Base-by-base conservation (phyloP, 2,113 vertebrate genomes). In the Odocoileus virginianus region DNA sequence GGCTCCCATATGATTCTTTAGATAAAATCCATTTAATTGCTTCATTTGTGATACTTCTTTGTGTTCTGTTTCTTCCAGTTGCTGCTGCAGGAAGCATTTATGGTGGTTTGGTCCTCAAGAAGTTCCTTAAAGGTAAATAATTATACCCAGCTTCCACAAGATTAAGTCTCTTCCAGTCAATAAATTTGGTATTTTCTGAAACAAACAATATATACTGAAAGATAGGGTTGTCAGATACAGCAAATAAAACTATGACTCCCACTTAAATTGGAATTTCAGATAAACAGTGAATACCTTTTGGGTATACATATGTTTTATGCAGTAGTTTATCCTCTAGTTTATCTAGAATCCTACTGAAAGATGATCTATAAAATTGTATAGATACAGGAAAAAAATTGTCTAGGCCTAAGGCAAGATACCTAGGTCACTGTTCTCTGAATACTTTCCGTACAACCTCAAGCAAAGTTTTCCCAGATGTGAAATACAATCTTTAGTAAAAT, bases 101-200 rank as follows among this genome's bases (percentile, higher is more conserved):
- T 95, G 87, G 64, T 92, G 88, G 47, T 52, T 95, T 98, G 14
- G 50, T 81, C 89, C 78, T 93, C 64, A 97, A 97, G 95, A 96
- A 97, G 25, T 92, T 98, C 67, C n/a, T 98, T 23, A 97, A 97
- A 98, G 98, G 98, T 98, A 98, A 98, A 91, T 52, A 97, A 88
- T 88, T 67, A 67, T 58, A 82, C 60, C n/a, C 28, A 50, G 58
- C 5, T 83, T 93, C 50, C 12, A 33, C 6, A 25, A 97, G 43
- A 84, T n/a, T 61, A 64, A 88, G 60, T 92, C 40, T 95, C n/a
- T 95, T 90, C 61, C n/a, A 82, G 67, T 6, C 11, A 74, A 21
- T 61, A 57, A 86, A 30, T 89, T 97, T 98, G 36, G 14, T 95
- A 52, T 95, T 96, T 96, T 97, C 89, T 92, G 57, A 96, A 97